Conservation (phyloP, 2,113 vertebrate species). For the Nerophis ophidion region DNA sequence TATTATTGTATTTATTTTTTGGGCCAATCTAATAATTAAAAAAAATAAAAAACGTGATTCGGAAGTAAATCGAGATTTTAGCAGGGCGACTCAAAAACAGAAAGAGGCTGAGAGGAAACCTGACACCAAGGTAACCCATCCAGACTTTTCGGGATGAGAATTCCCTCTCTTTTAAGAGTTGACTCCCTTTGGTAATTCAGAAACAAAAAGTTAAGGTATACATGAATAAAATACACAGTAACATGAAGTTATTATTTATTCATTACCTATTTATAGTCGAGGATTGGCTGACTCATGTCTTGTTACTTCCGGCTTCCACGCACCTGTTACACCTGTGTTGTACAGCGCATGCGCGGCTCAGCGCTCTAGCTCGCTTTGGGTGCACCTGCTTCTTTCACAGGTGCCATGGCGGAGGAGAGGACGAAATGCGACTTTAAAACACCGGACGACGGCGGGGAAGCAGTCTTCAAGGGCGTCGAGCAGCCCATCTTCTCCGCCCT, state of each 20-base stretch:
- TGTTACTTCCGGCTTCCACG: conserved; percentile 67
- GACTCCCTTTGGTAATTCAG: too few species aligned
- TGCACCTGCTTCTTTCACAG: conserved; percentile 44
- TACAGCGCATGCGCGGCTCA: conserved; percentile 27
- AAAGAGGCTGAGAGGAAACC: too few species aligned
- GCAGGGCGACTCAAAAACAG: too few species aligned
- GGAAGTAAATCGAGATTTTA: too few species aligned
- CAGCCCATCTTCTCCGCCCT: conserved; percentile 46
- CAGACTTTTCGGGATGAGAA: neutral
- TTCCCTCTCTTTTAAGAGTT: neutral
- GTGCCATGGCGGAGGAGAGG: conserved; percentile 59
- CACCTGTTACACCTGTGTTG: conserved; percentile 69
- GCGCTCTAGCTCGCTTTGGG: conserved; percentile 3
- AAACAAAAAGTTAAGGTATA: too few species aligned
- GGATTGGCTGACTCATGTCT: conserved; percentile 1
- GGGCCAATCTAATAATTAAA: too few species aligned
- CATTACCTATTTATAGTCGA: neutral
- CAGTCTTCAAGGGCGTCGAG: neutral
- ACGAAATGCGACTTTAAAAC: conserved; percentile 48
- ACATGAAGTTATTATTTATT: too few species aligned
- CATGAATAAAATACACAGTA: too few species aligned
- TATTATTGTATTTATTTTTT: too few species aligned
- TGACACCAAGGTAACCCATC: too few species aligned
- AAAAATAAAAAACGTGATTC: too few species aligned
- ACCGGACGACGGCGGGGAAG: conserved; percentile 26